A percentile compares a stretch with the other conserved stretches of the same genome.
Conservation (phyloP, 2,797 vertebrate genomes). For the Rhodeus uyekii region DNA sequence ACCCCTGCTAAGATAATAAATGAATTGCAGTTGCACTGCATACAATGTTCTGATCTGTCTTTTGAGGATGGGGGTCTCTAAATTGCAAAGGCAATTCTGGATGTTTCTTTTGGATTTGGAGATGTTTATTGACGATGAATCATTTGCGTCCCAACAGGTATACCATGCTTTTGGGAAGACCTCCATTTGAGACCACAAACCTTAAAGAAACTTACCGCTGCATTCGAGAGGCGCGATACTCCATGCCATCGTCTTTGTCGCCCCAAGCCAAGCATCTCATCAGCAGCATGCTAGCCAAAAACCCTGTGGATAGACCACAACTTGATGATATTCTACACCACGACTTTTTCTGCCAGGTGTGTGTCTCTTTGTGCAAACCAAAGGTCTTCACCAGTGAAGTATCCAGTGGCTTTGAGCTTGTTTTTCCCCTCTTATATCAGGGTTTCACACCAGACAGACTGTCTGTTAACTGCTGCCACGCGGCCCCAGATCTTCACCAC, state of each 20-base stretch:
- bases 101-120: background rate
- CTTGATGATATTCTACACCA: slow-evolving; percentile 84
- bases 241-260: slow-evolving; percentile 81
- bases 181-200: slow-evolving; percentile 88
- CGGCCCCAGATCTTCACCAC: slow-evolving; percentile 84
- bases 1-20: background rate
- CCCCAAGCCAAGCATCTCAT: slow-evolving; percentile 84
- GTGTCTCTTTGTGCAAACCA: background rate
- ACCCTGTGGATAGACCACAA: slow-evolving; percentile 81
- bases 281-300: slow-evolving; percentile 84
- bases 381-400: background rate
- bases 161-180: slow-evolving; percentile 86
- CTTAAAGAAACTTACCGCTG: slow-evolving; percentile 88
- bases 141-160: slow-evolving; percentile 73
- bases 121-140: background rate
- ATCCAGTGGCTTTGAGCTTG: background rate
- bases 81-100: background rate
- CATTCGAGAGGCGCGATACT: slow-evolving; percentile 85
- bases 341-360: slow-evolving; percentile 85
- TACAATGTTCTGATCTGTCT: background rate
- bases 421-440: slow-evolving; percentile 59
- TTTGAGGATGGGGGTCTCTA: too few relatives aligned
- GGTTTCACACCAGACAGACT: slow-evolving; percentile 86
- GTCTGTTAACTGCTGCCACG: slow-evolving; percentile 83
- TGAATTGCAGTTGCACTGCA: background rate